Evolutionary conservation across 2,888 invertebrate species (phyloP).

Genomic region (Nymphalis polychloros): DNA sequence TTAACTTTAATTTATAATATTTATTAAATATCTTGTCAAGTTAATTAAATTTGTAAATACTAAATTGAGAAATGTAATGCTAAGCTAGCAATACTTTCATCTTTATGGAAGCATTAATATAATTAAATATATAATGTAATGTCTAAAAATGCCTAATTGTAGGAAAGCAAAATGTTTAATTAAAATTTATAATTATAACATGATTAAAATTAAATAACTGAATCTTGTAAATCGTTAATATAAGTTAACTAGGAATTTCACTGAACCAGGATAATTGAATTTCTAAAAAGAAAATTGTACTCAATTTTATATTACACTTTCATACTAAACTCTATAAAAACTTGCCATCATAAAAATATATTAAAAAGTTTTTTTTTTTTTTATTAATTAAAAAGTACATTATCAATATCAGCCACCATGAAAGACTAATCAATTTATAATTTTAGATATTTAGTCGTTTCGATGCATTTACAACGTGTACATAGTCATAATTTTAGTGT

Average conservation of each 20-base stretch:
- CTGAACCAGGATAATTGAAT: no score
- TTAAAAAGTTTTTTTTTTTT: background rate
- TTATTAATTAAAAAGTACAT: slow-evolving; percentile 15
- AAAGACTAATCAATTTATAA: slow-evolving; percentile 25
- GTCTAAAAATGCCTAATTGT: background rate
- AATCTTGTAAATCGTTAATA: no score
- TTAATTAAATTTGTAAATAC: slow-evolving; percentile 2
- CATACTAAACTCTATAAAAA: no score
- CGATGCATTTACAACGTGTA: slow-evolving; percentile 56
- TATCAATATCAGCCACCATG: slow-evolving; percentile 27
- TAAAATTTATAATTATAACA: background rate
- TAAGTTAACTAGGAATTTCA: no score
- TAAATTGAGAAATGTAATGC: background rate
- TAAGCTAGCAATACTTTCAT: background rate
- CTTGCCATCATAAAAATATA: background rate
- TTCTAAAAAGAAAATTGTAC: no score
- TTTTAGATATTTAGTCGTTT: slow-evolving; percentile 50
- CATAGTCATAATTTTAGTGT: background rate
- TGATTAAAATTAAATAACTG: no score
- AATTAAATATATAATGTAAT: background rate
- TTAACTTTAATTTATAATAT: background rate
- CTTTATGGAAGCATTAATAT: background rate
- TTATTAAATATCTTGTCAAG: background rate
- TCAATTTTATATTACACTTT: no score
- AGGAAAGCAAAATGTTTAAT: background rate